phyloP scores from a whole-genome alignment of 2,888 invertebrate genomes.

The Biston stratarius region DNA sequence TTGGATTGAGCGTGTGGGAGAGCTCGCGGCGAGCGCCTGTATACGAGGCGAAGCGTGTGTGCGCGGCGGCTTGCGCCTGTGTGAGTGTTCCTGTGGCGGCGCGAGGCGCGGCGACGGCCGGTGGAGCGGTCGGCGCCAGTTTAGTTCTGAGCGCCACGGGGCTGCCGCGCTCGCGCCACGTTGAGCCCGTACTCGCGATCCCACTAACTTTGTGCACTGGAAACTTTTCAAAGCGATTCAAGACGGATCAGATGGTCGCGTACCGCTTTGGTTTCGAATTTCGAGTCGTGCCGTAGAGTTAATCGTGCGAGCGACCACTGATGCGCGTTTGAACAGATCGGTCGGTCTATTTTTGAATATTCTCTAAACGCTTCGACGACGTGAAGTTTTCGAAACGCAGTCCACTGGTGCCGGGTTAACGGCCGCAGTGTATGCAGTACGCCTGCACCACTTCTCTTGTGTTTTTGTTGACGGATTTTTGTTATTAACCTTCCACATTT shows the following conservation, averaged over 20 bases:
- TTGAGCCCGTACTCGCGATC: constrained; percentile 76
- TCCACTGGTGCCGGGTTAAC: constrained; percentile 81
- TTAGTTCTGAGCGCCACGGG: constrained; percentile 76
- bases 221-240: constrained; percentile 82
- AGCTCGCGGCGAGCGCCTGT: constrained; percentile 52
- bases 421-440: constrained; percentile 80
- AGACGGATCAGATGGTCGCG: constrained; percentile 63
- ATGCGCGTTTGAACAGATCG: constrained; percentile 71
- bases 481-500: constrained; percentile 75
- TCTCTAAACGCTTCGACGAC: constrained; percentile 80
- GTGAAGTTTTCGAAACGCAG: constrained; percentile 85
- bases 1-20: constrained; percentile 57
- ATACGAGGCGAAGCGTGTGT: constrained; percentile 52
- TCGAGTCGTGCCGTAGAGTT: constrained; percentile 60
- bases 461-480: constrained; percentile 85
- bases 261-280: constrained; percentile 61
- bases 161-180: constrained; percentile 74
- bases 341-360: constrained; percentile 85
- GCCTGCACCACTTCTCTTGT: constrained; percentile 80
- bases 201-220: constrained; percentile 82
- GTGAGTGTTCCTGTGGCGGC: constrained; percentile 74
- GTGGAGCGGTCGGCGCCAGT: constrained; percentile 69
- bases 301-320: constrained; percentile 64
- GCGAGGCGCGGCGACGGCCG: constrained; percentile 67
- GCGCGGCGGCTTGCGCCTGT: constrained; percentile 54